Base-by-base conservation (phyloP, 2,888 invertebrate species). In the Cerastis rubricosa region DNA sequence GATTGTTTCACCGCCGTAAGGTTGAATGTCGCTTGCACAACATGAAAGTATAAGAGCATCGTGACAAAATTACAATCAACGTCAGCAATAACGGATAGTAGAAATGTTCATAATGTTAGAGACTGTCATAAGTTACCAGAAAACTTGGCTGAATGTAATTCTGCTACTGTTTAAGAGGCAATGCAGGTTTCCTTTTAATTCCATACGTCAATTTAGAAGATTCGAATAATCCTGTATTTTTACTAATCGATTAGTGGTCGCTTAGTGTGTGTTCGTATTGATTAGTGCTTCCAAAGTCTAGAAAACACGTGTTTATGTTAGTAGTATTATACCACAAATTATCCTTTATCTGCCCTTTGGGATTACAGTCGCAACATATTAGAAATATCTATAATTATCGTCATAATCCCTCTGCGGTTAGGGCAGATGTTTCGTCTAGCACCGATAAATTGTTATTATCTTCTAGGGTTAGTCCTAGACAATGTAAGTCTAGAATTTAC, bases 371-470 rank as follows among this genome's bases (percentile, higher is more conserved):
- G 11, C 29, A 22, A 77, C n/a, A 47, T 71, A 80, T 74, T 75
- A 72, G 59, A 76, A 76, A 76, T 72, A 72, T 83, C 49, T 59
- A 85, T 76, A 70, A 85, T 80, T 85, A 81, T 76, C 59, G 72
- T 61, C 47, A 76, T 85, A 81, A 76, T 63, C 81, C 81, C 72
- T 67, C 72, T 51, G 71, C 65, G 71, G 67, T 71, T 68, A 40
- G 59, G 51, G 35, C 83, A 81, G 78, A 80, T 80, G 80, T 63
- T 85, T 45, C 59, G 45, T 64, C 68, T 65, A 54, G 45, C 49
- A 73, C n/a, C 59, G 69, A 81, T 84, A 85, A 78, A 85, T 84
- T 68, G 57, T 65, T 78, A 78, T 85, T 85, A 84, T 78, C 83
- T 57, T 35, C 0, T 61, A 57, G 72, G 66, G 67, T 74, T 51